These are phyloP conservation scores for Atherinomorus stipes DNA, from an alignment of 2,113 vertebrate genomes.

Conservation along the genomic window DNA sequence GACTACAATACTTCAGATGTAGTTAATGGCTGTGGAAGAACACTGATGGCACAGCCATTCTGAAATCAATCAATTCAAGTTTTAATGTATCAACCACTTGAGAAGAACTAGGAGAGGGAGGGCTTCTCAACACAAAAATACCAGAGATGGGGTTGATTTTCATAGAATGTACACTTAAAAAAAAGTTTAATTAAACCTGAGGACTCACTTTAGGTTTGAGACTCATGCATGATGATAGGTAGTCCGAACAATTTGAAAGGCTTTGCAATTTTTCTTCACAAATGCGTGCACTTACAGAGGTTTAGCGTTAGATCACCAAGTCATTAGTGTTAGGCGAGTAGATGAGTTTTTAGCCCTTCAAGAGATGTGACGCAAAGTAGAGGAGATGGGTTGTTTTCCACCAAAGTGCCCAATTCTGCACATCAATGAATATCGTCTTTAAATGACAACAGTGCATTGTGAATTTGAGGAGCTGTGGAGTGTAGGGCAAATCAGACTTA, in stretches of 20 bases:
- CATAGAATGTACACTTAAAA: slow-evolving; percentile 77
- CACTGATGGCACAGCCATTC: slow-evolving; percentile 80
- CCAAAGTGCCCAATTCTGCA: slow-evolving; percentile 62
- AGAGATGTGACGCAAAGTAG: slow-evolving; percentile 61
- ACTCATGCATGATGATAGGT: slow-evolving; percentile 68
- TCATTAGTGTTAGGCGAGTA: slow-evolving; percentile 62
- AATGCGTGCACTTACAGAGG: slow-evolving; percentile 69
- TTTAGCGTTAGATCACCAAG: slow-evolving; percentile 65
- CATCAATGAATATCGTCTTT: slow-evolving; percentile 59
- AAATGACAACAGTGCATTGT: slow-evolving; percentile 67
- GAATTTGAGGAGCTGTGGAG: slow-evolving; percentile 64
- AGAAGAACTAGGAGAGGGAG: slow-evolving; percentile 74
- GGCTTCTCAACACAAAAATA: slow-evolving; percentile 80
- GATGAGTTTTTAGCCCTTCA: slow-evolving; percentile 72
- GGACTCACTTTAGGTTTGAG: slow-evolving; percentile 75
- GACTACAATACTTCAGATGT: slow-evolving; percentile 85
- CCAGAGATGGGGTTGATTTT: slow-evolving; percentile 76
- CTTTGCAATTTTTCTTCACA: slow-evolving; percentile 65
- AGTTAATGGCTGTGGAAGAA: slow-evolving; percentile 77
- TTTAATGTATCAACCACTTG: slow-evolving; percentile 85
- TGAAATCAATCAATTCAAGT: slow-evolving; percentile 87
- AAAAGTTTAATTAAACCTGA: slow-evolving; percentile 86
- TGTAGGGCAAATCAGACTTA: slow-evolving; percentile 52
- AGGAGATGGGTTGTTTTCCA: slow-evolving; percentile 67
- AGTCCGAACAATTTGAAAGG: slow-evolving; percentile 69